phyloP scores from a whole-genome alignment of 2,888 invertebrate species.

The Blastobasis adustella region DNA sequence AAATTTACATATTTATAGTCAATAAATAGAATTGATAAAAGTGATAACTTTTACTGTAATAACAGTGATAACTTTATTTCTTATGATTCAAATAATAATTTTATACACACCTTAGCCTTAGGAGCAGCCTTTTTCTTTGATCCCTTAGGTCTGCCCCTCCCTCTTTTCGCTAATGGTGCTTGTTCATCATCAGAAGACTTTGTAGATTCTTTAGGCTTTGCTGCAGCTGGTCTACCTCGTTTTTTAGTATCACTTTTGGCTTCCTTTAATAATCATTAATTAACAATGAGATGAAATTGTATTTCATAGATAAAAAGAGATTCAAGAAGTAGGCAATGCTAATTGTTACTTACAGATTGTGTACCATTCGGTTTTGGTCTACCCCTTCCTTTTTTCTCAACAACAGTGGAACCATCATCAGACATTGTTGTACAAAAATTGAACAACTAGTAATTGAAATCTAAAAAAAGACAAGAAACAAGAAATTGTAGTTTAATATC shows the following conservation, averaged over 20 bases:
- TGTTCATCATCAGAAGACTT: constrained; percentile 71
- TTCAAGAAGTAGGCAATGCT: constrained; percentile 2
- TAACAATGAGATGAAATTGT: too few relatives aligned
- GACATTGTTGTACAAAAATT: constrained; percentile 46
- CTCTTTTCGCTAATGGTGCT: constrained; percentile 70
- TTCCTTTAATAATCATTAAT: constrained; percentile 35
- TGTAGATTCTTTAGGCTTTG: constrained; percentile 63
- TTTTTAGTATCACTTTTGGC: constrained; percentile 67
- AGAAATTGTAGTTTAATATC: too few relatives aligned
- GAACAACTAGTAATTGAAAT: background rate
- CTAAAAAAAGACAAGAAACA: too few relatives aligned
- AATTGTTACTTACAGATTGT: constrained; percentile 41
- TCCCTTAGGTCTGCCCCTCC: constrained; percentile 72
- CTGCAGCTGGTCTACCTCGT: constrained; percentile 58
- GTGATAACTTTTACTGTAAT: background rate
- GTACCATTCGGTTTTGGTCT: constrained; percentile 71
- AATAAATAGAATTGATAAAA: background rate
- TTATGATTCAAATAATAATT: background rate
- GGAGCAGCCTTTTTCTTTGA: constrained; percentile 67
- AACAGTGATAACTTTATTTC: background rate
- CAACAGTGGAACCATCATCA: constrained; percentile 68
- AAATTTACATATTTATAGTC: background rate
- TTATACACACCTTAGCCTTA: constrained; percentile 51
- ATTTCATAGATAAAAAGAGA: background rate
- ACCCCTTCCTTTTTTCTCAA: constrained; percentile 71